Conservation (phyloP, 2,888 invertebrate species). For the Agelastica alni region DNA sequence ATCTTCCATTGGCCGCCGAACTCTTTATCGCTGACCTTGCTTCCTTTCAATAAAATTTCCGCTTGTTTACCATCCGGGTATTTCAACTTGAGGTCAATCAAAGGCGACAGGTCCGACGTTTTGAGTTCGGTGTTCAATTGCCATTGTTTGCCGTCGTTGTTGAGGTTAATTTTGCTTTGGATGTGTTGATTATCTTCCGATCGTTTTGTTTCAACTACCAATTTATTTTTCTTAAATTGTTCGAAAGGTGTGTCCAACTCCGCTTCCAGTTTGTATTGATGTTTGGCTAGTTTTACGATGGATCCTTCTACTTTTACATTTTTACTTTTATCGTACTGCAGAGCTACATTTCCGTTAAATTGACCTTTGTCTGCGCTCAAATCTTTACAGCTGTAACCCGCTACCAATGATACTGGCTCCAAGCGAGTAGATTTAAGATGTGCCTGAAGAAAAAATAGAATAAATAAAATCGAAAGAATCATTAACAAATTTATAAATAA, state of each 20-base stretch:
- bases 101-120: slow-evolving; percentile 61
- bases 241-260: slow-evolving; percentile 59
- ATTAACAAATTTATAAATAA: too few species aligned
- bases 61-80: slow-evolving; percentile 58
- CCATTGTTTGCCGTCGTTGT: slow-evolving; percentile 65
- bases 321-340: slow-evolving; percentile 52
- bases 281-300: slow-evolving; percentile 40
- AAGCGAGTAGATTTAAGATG: slow-evolving; percentile 54
- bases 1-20: slow-evolving; percentile 62
- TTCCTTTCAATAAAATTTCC: slow-evolving; percentile 56
- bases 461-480: too few species aligned
- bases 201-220: slow-evolving; percentile 55
- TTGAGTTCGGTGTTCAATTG: slow-evolving; percentile 61
- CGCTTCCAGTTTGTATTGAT: slow-evolving; percentile 56
- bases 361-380: slow-evolving; percentile 37
- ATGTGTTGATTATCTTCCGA: slow-evolving; percentile 44
- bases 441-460: slow-evolving; percentile 33
- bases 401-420: slow-evolving; percentile 54
- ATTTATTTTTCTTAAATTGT: slow-evolving; percentile 40
- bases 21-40: slow-evolving; percentile 62
- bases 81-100: slow-evolving; percentile 62
- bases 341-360: slow-evolving; percentile 40
- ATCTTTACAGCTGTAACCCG: slow-evolving; percentile 47
- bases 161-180: slow-evolving; percentile 56
- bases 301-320: slow-evolving; percentile 52